Percentiles rank a stretch among this genome's conserved stretches.
These are phyloP conservation scores for Allophyes oxyacanthae DNA, from an alignment of 2,888 invertebrate species.

Conservation along the genomic window DNA sequence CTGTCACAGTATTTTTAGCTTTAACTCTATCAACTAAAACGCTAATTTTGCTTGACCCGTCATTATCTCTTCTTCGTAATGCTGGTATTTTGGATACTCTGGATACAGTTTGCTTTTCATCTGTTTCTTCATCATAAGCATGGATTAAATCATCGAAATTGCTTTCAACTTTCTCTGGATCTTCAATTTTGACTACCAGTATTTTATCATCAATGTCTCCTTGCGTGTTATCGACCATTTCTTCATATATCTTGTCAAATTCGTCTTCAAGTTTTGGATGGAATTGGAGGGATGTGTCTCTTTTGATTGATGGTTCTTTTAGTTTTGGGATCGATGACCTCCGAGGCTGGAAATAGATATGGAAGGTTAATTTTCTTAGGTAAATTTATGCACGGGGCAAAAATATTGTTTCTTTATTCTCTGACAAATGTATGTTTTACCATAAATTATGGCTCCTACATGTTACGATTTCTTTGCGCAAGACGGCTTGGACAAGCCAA, in stretches of 20 bases:
- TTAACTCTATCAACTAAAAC: constrained; percentile 35
- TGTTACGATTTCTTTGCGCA: too few relatives aligned
- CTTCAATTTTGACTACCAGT: constrained; percentile 67
- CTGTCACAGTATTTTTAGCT: constrained; percentile 19
- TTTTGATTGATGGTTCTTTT: constrained; percentile 52
- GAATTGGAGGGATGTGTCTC: constrained; percentile 46
- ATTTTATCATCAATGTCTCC: constrained; percentile 57
- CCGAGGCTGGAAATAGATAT: constrained; percentile 50
- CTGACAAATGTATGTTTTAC: too few relatives aligned
- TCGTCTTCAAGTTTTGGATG: constrained; percentile 70
- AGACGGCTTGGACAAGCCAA: too few relatives aligned
- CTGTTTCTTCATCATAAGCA: constrained; percentile 74
- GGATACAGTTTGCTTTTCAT: constrained; percentile 55
- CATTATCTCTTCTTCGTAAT: constrained; percentile 68
- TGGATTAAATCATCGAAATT: constrained; percentile 83
- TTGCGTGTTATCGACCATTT: constrained; percentile 64
- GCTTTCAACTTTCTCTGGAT: constrained; percentile 73
- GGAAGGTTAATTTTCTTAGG: not conserved
- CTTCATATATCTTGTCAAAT: constrained; percentile 81
- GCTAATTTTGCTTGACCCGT: constrained; percentile 19
- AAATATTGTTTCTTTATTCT: too few relatives aligned
- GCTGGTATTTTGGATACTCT: constrained; percentile 74
- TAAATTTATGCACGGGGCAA: too few relatives aligned
- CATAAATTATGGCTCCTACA: too few relatives aligned
- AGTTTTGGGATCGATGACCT: constrained; percentile 61